phyloP scores from a whole-genome alignment of 2,797 vertebrate species.

The Cichlasoma orientale region DNA sequence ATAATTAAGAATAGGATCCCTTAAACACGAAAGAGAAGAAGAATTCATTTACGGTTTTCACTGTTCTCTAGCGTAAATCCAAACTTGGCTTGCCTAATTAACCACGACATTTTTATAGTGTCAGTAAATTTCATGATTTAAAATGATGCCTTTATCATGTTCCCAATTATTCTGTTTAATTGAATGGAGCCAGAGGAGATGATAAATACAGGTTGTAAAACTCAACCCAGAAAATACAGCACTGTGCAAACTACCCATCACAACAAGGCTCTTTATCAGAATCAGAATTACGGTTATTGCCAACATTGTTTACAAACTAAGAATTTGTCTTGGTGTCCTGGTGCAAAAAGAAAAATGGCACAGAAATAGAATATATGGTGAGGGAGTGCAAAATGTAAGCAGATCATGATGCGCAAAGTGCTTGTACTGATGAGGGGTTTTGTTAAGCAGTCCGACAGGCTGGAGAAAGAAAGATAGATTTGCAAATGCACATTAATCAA shows the following conservation, averaged over 20 bases:
- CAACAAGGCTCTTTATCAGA: slow-evolving; percentile 19
- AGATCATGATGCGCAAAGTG: no score
- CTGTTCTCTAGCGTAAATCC: slow-evolving; percentile 46
- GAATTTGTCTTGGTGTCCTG: no score
- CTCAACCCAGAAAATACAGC: slow-evolving; percentile 43
- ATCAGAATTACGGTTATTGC: no score
- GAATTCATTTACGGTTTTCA: slow-evolving; percentile 31
- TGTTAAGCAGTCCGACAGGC: no score
- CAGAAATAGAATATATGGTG: no score
- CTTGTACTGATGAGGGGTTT: no score
- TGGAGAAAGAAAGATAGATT: neutral
- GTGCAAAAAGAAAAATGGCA: no score
- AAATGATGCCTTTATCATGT: slow-evolving; percentile 62
- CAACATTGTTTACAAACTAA: no score
- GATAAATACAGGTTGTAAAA: slow-evolving; percentile 59
- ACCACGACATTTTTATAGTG: slow-evolving; percentile 56
- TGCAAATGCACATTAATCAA: slow-evolving; percentile 9
- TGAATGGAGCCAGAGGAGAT: slow-evolving; percentile 38
- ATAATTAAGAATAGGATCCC: slow-evolving; percentile 50
- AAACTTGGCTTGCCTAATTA: slow-evolving; percentile 39
- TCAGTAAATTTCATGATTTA: slow-evolving; percentile 55
- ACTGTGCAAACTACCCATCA: slow-evolving; percentile 23
- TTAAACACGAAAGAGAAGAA: slow-evolving; percentile 37
- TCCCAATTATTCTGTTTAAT: slow-evolving; percentile 66
- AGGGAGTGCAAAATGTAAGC: no score